Evolutionary conservation across 30 jellyfish, hydroid and myxozoan species (phyloP), one percentile per base, ranked within the genome.

Genomic region (Clytia hemisphaerica): DNA sequence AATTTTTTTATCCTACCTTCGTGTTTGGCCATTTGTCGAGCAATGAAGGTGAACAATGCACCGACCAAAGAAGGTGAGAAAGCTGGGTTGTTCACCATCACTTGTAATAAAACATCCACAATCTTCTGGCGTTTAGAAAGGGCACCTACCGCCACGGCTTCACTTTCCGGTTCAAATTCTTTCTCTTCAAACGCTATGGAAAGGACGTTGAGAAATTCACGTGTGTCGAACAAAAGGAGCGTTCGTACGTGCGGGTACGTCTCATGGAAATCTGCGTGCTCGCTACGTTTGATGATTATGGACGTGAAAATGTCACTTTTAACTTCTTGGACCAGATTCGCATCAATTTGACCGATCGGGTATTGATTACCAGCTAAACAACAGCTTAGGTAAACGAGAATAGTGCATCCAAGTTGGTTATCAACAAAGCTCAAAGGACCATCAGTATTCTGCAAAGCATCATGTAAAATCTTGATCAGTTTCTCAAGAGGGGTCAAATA

Each of bases 61-160:
- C 99, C 99, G 46, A 91, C 92, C 45, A 82, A 94, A n/a, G 95
- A 48, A 5, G 99, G 99, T 6, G 99, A 69, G 70, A 82, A 91
- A 31, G 83, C 35, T 27, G 58, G 48, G 69, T 91, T 92, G 18
- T 80, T 82, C 25, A 91, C 94, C 99, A 91, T 91, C 27, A 91
- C 64, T 67, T 91, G 93, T 22, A 91, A 66, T 75, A 91, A 51
- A 58, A 91, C 73, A 50, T 91, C 99, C 16, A 91, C 92, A 32
- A 91, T 88, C 58, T 64, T 67, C 42, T 91, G 99, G 35, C 99
- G 94, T 64, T 73, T 71, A 19, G 99, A 91, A 16, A 54, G 67
- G 24, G 59, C 71, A 4, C 99, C 95, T 37, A 71, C 34, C 15
- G 69, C 88, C 16, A 29, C 66, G 6, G 68, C 51, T 22, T 81